Conservation (phyloP, 2,888 invertebrate species). For the Eueremaeus valkanovi region DNA sequence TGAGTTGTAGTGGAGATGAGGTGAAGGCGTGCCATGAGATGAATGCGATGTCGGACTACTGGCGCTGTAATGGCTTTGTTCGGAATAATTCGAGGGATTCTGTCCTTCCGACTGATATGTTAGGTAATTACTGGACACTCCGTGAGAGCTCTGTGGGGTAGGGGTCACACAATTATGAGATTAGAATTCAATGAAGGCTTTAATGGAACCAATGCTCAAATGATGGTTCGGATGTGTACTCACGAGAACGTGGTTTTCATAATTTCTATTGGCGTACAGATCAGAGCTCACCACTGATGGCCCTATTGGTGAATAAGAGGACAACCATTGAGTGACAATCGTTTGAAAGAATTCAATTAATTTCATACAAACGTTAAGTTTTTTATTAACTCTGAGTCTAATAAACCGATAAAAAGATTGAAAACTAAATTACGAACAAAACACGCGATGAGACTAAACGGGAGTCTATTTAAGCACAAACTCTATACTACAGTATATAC, state of each 20-base stretch:
- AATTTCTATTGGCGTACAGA: not conserved
- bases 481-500: no score
- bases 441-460: no score
- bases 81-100: conserved; percentile 7
- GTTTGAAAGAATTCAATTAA: no score
- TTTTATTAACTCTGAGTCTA: no score
- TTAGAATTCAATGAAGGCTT: not conserved
- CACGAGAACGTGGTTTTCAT: conserved; percentile 21
- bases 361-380: no score
- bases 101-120: conserved; percentile 23
- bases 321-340: conserved; percentile 20
- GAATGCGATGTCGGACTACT: conserved; percentile 16
- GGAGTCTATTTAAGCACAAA: no score
- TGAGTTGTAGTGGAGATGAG: conserved; percentile 26
- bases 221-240: not conserved
- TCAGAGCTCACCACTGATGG: conserved; percentile 32
- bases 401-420: no score
- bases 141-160: not conserved
- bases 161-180: no score
- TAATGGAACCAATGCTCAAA: not conserved
- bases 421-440: not conserved
- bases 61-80: conserved; percentile 16
- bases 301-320: not conserved
- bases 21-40: not conserved
- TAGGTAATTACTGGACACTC: conserved; percentile 26